Evolutionary conservation across 1,140 invertebrate species (phyloP).

Genomic region (Phenacoccus solenopsis): DNA sequence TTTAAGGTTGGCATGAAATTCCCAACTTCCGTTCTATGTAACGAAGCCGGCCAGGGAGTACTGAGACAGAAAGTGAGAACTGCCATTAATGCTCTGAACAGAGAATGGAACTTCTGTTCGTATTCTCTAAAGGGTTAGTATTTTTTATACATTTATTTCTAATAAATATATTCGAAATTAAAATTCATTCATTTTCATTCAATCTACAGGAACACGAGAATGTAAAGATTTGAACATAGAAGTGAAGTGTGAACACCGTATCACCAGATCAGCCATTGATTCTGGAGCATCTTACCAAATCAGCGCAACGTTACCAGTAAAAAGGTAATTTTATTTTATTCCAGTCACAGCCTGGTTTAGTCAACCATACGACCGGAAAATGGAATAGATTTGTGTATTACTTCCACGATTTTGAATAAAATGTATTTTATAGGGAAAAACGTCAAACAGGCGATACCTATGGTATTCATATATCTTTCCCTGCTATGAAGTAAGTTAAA

Average conservation of each 20-base stretch:
- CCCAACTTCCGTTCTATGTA: slow-evolving; percentile 84
- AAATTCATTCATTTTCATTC: slow-evolving; percentile 27
- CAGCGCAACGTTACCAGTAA: slow-evolving; percentile 61
- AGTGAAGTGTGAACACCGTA: slow-evolving; percentile 73
- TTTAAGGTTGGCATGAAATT: slow-evolving; percentile 87
- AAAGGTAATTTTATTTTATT: slow-evolving; percentile 43
- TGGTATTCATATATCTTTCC: slow-evolving; percentile 78
- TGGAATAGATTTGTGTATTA: too few relatives aligned
- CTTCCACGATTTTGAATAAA: too few relatives aligned
- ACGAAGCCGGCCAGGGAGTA: slow-evolving; percentile 84
- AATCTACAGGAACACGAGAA: slow-evolving; percentile 42
- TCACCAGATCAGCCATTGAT: slow-evolving; percentile 48
- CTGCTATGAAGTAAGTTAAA: slow-evolving; percentile 78
- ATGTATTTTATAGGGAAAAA: slow-evolving; percentile 34
- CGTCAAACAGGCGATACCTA: slow-evolving; percentile 60
- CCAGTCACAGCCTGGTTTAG: not conserved
- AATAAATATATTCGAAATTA: slow-evolving; percentile 24
- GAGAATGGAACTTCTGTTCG: slow-evolving; percentile 88
- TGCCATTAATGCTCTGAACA: slow-evolving; percentile 75
- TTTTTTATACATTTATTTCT: slow-evolving; percentile 18
- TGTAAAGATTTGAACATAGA: slow-evolving; percentile 80
- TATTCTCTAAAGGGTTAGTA: slow-evolving; percentile 62
- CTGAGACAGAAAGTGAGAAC: slow-evolving; percentile 73
- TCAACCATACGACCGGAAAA: not conserved
- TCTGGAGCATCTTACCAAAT: slow-evolving; percentile 59